Conservation (phyloP, 2,113 vertebrate species). For the Astur gentilis region DNA sequence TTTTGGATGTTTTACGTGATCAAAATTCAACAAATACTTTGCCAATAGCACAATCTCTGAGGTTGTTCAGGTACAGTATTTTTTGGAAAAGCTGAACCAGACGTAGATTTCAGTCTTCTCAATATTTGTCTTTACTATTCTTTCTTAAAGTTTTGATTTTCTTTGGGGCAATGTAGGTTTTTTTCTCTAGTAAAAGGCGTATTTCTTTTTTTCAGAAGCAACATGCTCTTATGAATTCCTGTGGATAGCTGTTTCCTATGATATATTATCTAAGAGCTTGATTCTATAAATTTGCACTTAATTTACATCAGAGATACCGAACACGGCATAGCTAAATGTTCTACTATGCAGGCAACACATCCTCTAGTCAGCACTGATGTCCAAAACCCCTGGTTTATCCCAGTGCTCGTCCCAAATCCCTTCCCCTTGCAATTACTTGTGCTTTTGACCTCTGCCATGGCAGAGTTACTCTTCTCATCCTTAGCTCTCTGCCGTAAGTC, state of each 20-base stretch:
- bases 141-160: neutral
- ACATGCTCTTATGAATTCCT: neutral
- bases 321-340: neutral
- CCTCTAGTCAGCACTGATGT: neutral
- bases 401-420: neutral
- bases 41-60: constrained; percentile 40
- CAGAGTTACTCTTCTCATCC: neutral
- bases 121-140: neutral
- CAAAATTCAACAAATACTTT: constrained; percentile 59
- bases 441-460: neutral
- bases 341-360: neutral
- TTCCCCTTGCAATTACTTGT: neutral
- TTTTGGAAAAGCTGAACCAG: constrained; percentile 4
- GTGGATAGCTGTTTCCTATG: neutral
- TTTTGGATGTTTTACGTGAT: constrained; percentile 47
- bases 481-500: neutral
- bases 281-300: neutral
- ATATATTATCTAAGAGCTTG: neutral
- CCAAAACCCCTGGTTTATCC: neutral
- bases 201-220: neutral
- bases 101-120: neutral
- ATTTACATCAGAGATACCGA: neutral
- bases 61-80: constrained; percentile 26
- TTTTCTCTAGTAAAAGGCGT: neutral
- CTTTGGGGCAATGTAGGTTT: neutral